phyloP scores from a whole-genome alignment of 2,113 vertebrate species.

The Amphilophus citrinellus region DNA sequence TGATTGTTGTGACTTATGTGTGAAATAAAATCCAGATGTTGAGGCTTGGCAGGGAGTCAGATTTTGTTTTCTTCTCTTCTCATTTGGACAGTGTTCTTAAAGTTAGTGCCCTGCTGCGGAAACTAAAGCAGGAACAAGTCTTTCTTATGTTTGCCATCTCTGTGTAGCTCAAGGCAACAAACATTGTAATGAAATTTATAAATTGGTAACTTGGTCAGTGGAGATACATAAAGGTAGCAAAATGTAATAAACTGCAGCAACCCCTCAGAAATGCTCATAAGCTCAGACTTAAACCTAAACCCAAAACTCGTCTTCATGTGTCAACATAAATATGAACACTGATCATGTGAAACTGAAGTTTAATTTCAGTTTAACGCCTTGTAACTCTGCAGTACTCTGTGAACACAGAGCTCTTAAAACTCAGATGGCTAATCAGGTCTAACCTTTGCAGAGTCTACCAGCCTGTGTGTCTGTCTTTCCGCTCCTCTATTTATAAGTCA shows the following conservation, averaged over 20 bases:
- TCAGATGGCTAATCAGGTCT: neutral
- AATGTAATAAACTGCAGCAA: too few species aligned
- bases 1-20: neutral
- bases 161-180: neutral
- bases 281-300: too few species aligned
- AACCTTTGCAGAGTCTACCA: neutral
- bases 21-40: neutral
- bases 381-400: too few species aligned
- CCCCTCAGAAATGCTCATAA: too few species aligned
- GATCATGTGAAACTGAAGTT: too few species aligned
- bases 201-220: too few species aligned
- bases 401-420: neutral
- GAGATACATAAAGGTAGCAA: too few species aligned
- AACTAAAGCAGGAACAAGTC: neutral
- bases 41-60: neutral
- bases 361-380: too few species aligned
- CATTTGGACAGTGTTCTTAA: neutral
- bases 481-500: conserved; percentile 33
- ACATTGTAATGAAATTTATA: neutral
- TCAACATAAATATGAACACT: too few species aligned
- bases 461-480: neutral
- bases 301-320: too few species aligned
- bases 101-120: neutral
- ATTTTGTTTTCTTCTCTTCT: neutral
- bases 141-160: neutral